Evolutionary conservation across 1,140 invertebrate genomes (phyloP).

Genomic region (Steinernema feltiae): DNA sequence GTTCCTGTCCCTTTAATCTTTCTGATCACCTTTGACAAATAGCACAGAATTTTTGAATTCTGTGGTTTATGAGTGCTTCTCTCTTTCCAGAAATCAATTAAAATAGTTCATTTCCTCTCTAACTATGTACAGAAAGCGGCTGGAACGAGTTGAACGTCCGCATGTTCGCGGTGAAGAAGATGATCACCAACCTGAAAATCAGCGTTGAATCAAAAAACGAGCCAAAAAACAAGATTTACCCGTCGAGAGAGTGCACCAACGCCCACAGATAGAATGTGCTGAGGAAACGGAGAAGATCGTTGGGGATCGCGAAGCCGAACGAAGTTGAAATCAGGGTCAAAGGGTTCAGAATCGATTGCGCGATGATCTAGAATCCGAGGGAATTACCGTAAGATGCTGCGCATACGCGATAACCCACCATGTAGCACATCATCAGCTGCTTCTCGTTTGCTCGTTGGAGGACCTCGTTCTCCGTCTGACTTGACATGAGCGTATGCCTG

Average conservation of each 20-base stretch:
- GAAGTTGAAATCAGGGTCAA: neutral
- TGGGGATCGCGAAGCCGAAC: neutral
- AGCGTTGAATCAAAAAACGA: neutral
- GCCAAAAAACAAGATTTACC: neutral
- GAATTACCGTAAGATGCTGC: neutral
- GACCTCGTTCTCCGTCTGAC: neutral
- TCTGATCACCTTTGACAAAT: too few species aligned
- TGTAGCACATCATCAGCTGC: neutral
- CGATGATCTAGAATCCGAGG: neutral
- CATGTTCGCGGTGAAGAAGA: neutral
- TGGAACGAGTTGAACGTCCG: neutral
- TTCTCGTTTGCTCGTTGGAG: neutral
- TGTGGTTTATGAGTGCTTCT: too few species aligned
- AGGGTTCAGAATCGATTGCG: neutral
- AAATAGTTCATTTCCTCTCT: too few species aligned
- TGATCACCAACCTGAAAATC: neutral
- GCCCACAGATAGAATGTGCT: neutral
- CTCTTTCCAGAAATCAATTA: too few species aligned
- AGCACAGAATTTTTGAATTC: too few species aligned
- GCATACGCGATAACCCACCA: neutral
- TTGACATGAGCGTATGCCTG: neutral
- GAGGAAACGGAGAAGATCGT: neutral
- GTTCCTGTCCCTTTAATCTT: too few species aligned
- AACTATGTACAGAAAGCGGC: neutral
- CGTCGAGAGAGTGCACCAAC: neutral